phyloP scores from a whole-genome alignment of 37 sponge, comb jelly and placozoan genomes.

The Beroe forskalii region DNA sequence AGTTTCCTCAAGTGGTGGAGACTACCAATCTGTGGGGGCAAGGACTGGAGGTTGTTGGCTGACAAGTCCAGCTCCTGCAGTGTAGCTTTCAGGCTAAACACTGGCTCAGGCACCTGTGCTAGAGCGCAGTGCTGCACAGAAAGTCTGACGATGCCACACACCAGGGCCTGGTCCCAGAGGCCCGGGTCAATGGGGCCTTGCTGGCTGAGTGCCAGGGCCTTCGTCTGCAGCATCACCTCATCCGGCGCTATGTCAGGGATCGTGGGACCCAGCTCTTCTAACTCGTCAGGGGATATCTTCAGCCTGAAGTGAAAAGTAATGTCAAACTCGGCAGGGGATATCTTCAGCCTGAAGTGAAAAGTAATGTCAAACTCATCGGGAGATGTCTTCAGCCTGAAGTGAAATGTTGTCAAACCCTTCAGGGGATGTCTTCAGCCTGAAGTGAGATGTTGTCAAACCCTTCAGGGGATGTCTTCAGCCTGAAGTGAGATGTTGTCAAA shows the following conservation, averaged over 20 bases:
- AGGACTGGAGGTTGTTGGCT: not conserved
- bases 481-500: no score
- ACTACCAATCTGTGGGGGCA: constrained; percentile 40
- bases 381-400: no score
- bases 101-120: not conserved
- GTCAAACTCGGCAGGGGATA: not conserved
- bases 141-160: constrained; percentile 16
- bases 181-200: not conserved
- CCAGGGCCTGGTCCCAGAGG: constrained; percentile 57
- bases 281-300: not conserved
- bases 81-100: not conserved
- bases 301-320: not conserved
- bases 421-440: no score
- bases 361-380: no score
- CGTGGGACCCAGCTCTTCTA: constrained; percentile 32
- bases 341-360: no score
- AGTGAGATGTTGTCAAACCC: no score
- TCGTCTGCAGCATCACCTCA: constrained; percentile 63
- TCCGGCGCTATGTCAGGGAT: constrained; percentile 52
- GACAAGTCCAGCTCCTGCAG: constrained; percentile 54
- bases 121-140: constrained; percentile 41
- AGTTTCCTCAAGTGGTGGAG: constrained; percentile 14
- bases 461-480: no score
- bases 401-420: no score
- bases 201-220: not conserved